phyloP scores from a whole-genome alignment of 2,797 vertebrate species.

The Mycteria americana region DNA sequence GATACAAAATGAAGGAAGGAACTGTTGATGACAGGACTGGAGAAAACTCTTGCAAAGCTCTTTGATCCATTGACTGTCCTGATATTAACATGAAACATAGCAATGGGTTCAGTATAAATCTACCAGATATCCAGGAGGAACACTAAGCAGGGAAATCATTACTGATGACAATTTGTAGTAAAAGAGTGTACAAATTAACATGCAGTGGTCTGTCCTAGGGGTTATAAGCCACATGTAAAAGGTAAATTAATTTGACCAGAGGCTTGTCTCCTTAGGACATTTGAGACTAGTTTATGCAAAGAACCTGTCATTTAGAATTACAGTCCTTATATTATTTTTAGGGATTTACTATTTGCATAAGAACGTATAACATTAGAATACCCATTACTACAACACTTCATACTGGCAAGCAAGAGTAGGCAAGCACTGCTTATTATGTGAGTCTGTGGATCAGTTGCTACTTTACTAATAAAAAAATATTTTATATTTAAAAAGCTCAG shows the following conservation, averaged over 20 bases:
- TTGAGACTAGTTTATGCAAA: neutral
- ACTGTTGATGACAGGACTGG: neutral
- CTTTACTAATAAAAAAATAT: neutral
- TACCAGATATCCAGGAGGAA: neutral
- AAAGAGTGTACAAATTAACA: neutral
- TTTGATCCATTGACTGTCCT: neutral
- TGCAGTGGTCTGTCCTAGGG: neutral
- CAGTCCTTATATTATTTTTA: neutral
- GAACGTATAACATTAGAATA: neutral
- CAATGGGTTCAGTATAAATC: neutral
- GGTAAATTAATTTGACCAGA: neutral
- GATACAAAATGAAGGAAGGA: neutral
- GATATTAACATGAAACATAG: neutral
- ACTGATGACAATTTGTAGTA: neutral
- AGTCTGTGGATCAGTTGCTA: neutral
- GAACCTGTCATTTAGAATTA: neutral
- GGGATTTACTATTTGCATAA: neutral
- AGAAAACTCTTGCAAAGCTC: neutral
- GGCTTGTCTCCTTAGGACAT: neutral
- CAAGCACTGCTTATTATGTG: neutral
- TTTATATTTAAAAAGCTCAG: neutral
- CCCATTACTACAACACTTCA: neutral
- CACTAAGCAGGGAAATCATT: neutral
- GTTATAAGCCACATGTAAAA: neutral
- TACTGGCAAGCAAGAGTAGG: neutral